Base-by-base conservation (phyloP, 2,888 invertebrate species). In the Chaitophorus viminalis region DNA sequence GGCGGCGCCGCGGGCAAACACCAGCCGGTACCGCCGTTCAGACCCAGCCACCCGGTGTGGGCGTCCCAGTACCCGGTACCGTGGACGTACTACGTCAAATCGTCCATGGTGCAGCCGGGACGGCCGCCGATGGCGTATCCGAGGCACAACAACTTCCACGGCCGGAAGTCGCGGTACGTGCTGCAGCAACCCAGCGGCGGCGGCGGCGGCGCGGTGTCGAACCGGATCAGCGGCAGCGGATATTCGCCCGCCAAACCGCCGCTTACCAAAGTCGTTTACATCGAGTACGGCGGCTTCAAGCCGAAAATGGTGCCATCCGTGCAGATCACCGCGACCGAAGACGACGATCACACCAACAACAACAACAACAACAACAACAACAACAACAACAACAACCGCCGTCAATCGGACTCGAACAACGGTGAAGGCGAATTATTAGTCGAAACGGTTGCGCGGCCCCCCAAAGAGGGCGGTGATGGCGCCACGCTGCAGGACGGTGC, bases 281-380 rank as follows among this genome's bases (percentile, higher is more conserved):
- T 96, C 90, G 96, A 96, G 90, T 96, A 96, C 90, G 94, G 91
- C 4, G 95, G 96, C 0, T 96, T 96, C 90, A 95, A 95, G 90
- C 96, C 96, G 0, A 96, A 96, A 0, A 91, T 96, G 90, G 93
- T 95, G 89, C 96, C 96, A 0, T 96, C 96, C 0, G 93, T 95
- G 8, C 95, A 96, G 91, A 85, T 85, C 68, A 11, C 76, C 31
- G 65, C 75, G 36, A 18, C 31, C 31, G 46, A 85, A n/a, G 68
- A 77, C 1, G 17, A n/a, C n/a, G 68, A 52, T n/a, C 1, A 4
- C 46, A 4, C 5, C 46, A 9, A 9, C 9, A 14, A 11, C 46
- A 11, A 46, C 46, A 14, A 11, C 46, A 46, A 46, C 46, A 14
- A 3, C 36, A 3, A 36, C 36, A 6, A 3, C 36, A 3, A 36